A percentile compares a stretch with the other conserved stretches of the same genome.
Evolutionary conservation across 2,888 invertebrate species (phyloP).

Genomic region (Agrotis segetum): DNA sequence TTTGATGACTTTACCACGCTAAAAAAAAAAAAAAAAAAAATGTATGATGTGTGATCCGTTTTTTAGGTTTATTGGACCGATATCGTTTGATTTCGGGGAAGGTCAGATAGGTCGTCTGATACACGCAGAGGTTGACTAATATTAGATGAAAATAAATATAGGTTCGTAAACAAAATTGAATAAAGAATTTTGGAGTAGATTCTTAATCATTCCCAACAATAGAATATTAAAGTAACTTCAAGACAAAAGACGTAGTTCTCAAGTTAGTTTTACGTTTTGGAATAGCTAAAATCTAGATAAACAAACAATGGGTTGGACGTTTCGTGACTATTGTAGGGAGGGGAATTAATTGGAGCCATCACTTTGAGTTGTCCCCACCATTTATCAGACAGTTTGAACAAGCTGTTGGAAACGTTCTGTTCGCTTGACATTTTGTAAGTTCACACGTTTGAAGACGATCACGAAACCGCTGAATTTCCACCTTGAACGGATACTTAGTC

Average conservation of each 20-base stretch:
- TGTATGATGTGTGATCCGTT: slow-evolving; percentile 31
- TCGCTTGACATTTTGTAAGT: slow-evolving; percentile 65
- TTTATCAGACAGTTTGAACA: slow-evolving; percentile 77
- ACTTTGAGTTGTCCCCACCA: slow-evolving; percentile 75
- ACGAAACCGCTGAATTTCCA: slow-evolving; percentile 44
- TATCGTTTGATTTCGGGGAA: slow-evolving; percentile 35
- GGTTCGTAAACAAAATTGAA: not conserved
- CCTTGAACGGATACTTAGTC: slow-evolving; percentile 39
- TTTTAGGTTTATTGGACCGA: slow-evolving; percentile 34
- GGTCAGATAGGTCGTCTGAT: slow-evolving; percentile 23
- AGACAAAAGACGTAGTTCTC: slow-evolving; percentile 39
- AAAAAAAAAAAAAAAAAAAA: no score
- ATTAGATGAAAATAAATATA: slow-evolving; percentile 12
- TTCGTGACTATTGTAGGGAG: slow-evolving; percentile 75
- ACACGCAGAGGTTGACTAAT: slow-evolving; percentile 13
- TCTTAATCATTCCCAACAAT: slow-evolving; percentile 30
- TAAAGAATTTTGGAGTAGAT: slow-evolving; percentile 15
- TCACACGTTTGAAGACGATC: slow-evolving; percentile 59
- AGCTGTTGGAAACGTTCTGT: slow-evolving; percentile 75
- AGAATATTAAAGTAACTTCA: slow-evolving; percentile 40
- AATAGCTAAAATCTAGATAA: slow-evolving; percentile 59
- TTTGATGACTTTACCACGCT: no score
- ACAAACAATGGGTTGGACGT: slow-evolving; percentile 67
- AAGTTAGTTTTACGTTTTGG: slow-evolving; percentile 51
- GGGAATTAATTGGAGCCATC: slow-evolving; percentile 80